Conservation (phyloP, 2,797 vertebrate genomes). For the Intellagama lesueurii region DNA sequence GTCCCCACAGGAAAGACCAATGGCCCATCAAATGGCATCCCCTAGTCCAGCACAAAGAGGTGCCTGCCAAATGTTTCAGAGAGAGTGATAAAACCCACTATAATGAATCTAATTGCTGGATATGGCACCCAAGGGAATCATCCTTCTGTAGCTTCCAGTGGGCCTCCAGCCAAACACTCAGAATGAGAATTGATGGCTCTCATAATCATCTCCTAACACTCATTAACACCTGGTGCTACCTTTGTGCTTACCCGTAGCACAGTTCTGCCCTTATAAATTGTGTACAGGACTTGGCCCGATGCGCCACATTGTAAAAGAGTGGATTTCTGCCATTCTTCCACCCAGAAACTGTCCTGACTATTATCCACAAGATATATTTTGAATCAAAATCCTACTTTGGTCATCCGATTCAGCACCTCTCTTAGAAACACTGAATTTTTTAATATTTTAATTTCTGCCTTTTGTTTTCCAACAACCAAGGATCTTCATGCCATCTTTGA, state of each 20-base stretch:
- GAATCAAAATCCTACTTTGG: neutral
- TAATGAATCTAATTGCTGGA: constrained; percentile 35
- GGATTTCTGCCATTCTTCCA: neutral
- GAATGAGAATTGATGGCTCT: constrained; percentile 48
- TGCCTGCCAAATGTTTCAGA: constrained; percentile 39
- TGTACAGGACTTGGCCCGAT: constrained; percentile 1
- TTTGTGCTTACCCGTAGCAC: constrained; percentile 9
- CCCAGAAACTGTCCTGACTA: neutral
- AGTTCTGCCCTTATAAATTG: neutral
- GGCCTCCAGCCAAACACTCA: constrained; percentile 32
- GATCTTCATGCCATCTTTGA: neutral
- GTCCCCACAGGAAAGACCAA: constrained; percentile 52
- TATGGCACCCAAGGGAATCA: neutral
- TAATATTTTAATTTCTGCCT: neutral
- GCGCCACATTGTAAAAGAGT: neutral
- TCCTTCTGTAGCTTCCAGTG: constrained; percentile 37
- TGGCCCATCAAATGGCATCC: constrained; percentile 21
- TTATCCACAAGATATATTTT: neutral
- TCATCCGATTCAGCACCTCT: too few species aligned
- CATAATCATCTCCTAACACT: constrained; percentile 21
- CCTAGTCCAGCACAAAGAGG: constrained; percentile 4
- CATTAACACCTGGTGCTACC: constrained; percentile 29
- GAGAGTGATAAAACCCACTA: constrained; percentile 42
- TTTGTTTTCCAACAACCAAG: neutral
- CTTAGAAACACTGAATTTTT: neutral